phyloP scores from a whole-genome alignment of 2,113 vertebrate species.

The Ochotona curzoniae region DNA sequence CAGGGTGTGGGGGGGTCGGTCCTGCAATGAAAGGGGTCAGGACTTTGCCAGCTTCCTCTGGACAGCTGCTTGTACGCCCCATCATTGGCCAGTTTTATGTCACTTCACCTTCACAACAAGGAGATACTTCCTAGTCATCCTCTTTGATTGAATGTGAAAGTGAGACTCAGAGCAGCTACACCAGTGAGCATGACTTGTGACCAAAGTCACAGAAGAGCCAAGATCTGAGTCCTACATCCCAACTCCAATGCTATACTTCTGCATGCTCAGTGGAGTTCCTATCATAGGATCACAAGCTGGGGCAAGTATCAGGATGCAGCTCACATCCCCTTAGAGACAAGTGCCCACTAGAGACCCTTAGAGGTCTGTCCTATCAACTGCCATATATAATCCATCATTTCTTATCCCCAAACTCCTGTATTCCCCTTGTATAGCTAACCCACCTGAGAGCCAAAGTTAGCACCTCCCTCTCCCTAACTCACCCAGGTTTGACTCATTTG shows the following conservation, averaged over 20 bases:
- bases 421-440: background rate
- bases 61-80: background rate
- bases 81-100: background rate
- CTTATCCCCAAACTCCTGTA: background rate
- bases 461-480: background rate
- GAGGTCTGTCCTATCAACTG: background rate
- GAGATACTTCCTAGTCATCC: background rate
- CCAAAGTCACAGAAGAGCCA: background rate
- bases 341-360: background rate
- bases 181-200: background rate
- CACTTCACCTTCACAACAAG: slow-evolving; percentile 17
- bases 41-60: no score
- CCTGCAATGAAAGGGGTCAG: no score
- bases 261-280: no score
- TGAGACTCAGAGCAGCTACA: background rate
- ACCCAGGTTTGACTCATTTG: background rate
- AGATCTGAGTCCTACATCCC: background rate
- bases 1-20: background rate
- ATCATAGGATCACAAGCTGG: no score
- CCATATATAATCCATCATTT: background rate
- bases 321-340: background rate
- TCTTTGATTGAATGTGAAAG: slow-evolving; percentile 32
- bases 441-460: background rate
- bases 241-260: background rate
- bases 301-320: no score